phyloP scores from a whole-genome alignment of 1,140 invertebrate species.

The Coelopa frigida region DNA sequence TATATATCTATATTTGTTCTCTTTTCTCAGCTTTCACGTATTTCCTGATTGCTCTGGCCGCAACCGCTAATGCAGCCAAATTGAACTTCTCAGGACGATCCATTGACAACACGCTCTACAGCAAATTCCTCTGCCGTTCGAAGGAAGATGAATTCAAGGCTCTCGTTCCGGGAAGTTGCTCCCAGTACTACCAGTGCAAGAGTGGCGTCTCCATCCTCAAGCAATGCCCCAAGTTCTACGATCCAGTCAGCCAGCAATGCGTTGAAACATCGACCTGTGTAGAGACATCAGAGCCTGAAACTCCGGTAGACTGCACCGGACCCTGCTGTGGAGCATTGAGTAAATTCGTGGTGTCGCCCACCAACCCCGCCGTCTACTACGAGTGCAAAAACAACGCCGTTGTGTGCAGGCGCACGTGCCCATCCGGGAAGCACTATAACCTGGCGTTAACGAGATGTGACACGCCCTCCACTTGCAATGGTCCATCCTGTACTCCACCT shows the following conservation, averaged over 20 bases:
- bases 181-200: constrained; percentile 32
- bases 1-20: no score
- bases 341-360: constrained; percentile 7
- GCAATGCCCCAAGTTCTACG: constrained; percentile 27
- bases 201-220: constrained; percentile 19
- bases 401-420: neutral
- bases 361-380: constrained; percentile 11
- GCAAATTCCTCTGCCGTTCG: constrained; percentile 24
- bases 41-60: no score
- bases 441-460: constrained; percentile 6
- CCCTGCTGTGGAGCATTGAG: constrained; percentile 4
- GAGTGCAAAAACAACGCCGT: constrained; percentile 7
- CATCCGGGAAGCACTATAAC: constrained; percentile 3
- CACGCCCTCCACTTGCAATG: neutral
- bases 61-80: no score
- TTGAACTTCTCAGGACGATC: no score
- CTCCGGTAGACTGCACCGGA: neutral
- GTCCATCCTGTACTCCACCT: neutral
- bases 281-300: neutral
- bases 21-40: no score
- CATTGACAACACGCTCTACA: constrained; percentile 28
- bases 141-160: constrained; percentile 28
- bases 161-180: constrained; percentile 36
- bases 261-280: no score
- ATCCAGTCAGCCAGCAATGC: constrained; percentile 9